These are phyloP conservation scores for Seira ritae DNA, from an alignment of 2,888 invertebrate species.

Conservation along the genomic window DNA sequence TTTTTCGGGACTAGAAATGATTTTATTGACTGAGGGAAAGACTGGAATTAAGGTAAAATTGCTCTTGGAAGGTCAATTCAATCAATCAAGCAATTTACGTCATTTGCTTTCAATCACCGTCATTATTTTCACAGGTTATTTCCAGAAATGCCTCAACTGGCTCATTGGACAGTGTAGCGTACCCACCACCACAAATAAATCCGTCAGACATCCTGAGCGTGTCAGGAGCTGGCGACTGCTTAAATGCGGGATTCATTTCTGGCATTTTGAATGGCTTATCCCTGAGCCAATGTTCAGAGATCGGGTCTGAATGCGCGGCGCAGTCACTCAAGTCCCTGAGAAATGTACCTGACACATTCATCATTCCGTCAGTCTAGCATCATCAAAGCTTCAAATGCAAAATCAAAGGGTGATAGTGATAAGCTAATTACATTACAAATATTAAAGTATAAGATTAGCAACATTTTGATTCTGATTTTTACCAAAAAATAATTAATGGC, in stretches of 20 bases:
- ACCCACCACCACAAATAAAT: conserved; percentile 72
- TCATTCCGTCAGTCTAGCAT: not conserved
- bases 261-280: conserved; percentile 79
- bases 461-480: too few species aligned
- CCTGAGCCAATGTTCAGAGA: conserved; percentile 80
- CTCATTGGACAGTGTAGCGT: conserved; percentile 70
- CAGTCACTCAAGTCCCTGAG: conserved; percentile 79
- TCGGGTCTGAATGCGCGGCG: conserved; percentile 81
- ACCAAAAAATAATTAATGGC: too few species aligned
- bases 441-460: too few species aligned
- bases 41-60: conserved; percentile 68
- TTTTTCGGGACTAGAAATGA: conserved; percentile 65
- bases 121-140: too few species aligned
- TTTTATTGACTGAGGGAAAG: conserved; percentile 70
- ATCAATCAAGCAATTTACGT: too few species aligned
- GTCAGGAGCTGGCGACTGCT: conserved; percentile 89
- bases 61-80: conserved; percentile 74
- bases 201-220: conserved; percentile 80
- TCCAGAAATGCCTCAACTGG: too few species aligned
- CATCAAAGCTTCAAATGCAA: too few species aligned
- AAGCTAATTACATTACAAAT: too few species aligned
- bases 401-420: too few species aligned
- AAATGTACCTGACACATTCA: conserved; percentile 79
- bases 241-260: conserved; percentile 81
- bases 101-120: too few species aligned